Percentiles rank a stretch among this genome's conserved stretches.
phyloP scores from a whole-genome alignment of 2,797 vertebrate species.

The Syngnathus rostellatus region DNA sequence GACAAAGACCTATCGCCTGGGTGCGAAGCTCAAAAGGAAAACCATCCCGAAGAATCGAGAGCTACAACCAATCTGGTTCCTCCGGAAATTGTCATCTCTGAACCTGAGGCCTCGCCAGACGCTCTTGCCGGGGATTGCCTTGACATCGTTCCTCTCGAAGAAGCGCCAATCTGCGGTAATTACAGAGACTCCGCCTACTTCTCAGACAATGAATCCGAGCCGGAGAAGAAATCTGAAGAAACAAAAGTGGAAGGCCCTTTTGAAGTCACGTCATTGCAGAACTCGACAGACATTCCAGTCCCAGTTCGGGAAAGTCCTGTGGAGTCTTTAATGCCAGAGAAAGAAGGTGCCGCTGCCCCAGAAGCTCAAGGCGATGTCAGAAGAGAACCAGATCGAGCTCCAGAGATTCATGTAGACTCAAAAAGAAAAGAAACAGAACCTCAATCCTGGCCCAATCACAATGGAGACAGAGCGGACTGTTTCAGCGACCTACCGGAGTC shows the following conservation, averaged over 20 bases:
- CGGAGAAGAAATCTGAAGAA: conserved; percentile 82
- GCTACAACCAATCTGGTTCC: conserved; percentile 42
- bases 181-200: conserved; percentile 98
- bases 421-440: neutral
- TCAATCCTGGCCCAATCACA: conserved; percentile 25
- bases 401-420: conserved; percentile 23
- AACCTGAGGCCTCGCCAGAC: conserved; percentile 56
- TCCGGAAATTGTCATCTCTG: conserved; percentile 83
- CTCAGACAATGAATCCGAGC: conserved; percentile 93
- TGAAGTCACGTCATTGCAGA: conserved; percentile 35
- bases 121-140: conserved; percentile 52
- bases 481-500: conserved; percentile 34
- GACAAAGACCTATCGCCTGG: conserved; percentile 56
- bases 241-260: conserved; percentile 22
- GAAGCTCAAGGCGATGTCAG: conserved; percentile 12
- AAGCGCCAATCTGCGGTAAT: conserved; percentile 61
- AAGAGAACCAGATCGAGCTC: conserved; percentile 6
- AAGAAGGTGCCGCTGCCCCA: conserved; percentile 16
- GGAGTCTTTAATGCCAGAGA: conserved; percentile 25
- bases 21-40: conserved; percentile 42
- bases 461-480: conserved; percentile 40
- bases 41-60: conserved; percentile 29
- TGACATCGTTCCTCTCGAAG: conserved; percentile 36
- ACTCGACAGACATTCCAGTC: conserved; percentile 19
- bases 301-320: conserved; percentile 10